Conservation (phyloP, 2,888 invertebrate genomes). For the Oligia latruncula region DNA sequence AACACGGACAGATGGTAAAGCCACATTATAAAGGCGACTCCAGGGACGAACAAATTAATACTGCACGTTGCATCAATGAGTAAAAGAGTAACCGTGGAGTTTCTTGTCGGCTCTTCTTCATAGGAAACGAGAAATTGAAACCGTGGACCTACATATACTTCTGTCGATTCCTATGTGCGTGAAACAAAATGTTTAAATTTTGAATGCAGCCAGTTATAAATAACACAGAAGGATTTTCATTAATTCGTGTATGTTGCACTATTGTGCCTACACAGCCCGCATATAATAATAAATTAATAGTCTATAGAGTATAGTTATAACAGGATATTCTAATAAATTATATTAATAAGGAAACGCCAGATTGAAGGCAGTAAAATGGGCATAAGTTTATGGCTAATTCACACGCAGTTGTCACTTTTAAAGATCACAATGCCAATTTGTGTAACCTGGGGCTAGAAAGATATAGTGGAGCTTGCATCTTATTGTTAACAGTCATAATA, state of each 20-base stretch:
- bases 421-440: neutral
- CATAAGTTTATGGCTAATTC: conserved; percentile 20
- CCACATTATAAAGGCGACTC: neutral
- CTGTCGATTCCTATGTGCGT: too few relatives aligned
- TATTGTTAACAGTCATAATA: neutral
- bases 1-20: neutral
- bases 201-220: neutral
- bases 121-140: neutral
- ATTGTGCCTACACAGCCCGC: conserved; percentile 6
- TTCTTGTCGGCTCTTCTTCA: too few relatives aligned
- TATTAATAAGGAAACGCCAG: conserved; percentile 46
- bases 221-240: neutral
- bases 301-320: neutral
- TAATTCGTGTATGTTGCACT: neutral
- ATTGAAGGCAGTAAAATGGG: conserved; percentile 5
- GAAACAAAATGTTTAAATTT: neutral
- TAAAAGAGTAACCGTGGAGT: neutral
- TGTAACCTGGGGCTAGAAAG: neutral
- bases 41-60: neutral
- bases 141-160: too few relatives aligned
- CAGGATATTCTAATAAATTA: conserved; percentile 25
- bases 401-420: conserved; percentile 21
- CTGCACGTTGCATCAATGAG: neutral
- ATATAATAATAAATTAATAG: conserved; percentile 12
- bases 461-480: neutral